These are phyloP conservation scores for Epizoanthus fatuus DNA, from an alignment of 92 coral and sea anemone species.

Conservation along the genomic window DNA sequence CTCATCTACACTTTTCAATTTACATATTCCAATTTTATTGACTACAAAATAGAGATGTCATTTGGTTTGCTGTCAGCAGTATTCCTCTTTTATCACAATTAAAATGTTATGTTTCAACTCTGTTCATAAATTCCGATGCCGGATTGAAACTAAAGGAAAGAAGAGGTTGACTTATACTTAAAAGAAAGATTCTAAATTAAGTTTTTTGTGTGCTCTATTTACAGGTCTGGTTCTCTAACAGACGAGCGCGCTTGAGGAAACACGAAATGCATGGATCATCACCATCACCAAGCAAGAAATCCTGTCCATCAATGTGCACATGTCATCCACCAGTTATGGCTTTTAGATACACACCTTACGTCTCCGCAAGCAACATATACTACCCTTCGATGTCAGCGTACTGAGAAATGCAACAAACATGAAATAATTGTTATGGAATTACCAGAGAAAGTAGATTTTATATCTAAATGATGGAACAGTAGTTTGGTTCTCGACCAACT, in stretches of 20 bases:
- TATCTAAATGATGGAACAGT: neutral
- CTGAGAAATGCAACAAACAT: neutral
- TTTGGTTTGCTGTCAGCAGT: too few species aligned
- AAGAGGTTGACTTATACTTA: neutral
- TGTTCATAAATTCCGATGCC: too few species aligned
- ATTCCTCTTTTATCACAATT: too few species aligned
- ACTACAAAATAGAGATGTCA: too few species aligned
- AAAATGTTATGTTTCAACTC: too few species aligned
- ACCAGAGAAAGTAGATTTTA: neutral
- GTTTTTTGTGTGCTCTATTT: neutral
- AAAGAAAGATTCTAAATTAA: neutral
- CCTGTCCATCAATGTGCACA: slow-evolving; percentile 61
- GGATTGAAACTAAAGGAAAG: too few species aligned
- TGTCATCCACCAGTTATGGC: slow-evolving; percentile 64
- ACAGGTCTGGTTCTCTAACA: slow-evolving; percentile 91
- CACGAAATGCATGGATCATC: slow-evolving; percentile 62
- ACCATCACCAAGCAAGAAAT: slow-evolving; percentile 45
- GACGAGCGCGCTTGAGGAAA: slow-evolving; percentile 86
- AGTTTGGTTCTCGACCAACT: slow-evolving; percentile 2
- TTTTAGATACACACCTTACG: slow-evolving; percentile 38
- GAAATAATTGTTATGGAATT: neutral
- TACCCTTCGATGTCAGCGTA: slow-evolving; percentile 44
- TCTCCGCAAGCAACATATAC: slow-evolving; percentile 16
- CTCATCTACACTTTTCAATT: too few species aligned
- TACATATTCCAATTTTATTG: too few species aligned